Conservation (phyloP, 2,888 invertebrate genomes). For the Erannis defoliaria region DNA sequence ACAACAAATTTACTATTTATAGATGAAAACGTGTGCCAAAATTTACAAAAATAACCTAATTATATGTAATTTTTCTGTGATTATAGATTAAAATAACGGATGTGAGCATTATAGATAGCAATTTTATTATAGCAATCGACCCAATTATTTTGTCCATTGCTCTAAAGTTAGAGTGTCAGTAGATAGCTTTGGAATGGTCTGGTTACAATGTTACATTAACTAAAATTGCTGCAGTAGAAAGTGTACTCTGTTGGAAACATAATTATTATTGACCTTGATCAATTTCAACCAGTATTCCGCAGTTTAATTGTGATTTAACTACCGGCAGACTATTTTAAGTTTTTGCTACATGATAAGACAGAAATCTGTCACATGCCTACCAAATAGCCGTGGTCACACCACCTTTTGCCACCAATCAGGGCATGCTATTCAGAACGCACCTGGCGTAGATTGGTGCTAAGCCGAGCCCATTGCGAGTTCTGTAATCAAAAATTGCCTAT, state of each 20-base stretch:
- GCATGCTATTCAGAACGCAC: conserved; percentile 15
- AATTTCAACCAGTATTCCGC: too few relatives aligned
- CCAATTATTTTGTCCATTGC: neutral
- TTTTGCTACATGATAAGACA: conserved; percentile 14
- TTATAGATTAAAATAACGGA: conserved; percentile 2
- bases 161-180: neutral
- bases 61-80: neutral
- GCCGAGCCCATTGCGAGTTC: conserved; percentile 9
- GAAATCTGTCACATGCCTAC: conserved; percentile 13
- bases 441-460: conserved; percentile 13
- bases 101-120: neutral
- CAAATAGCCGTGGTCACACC: conserved; percentile 61
- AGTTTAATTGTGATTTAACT: neutral
- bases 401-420: conserved; percentile 64
- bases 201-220: neutral
- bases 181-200: conserved; percentile 6
- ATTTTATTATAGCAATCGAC: neutral
- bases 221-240: conserved; percentile 16
- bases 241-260: neutral
- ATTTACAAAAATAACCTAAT: neutral
- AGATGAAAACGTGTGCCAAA: neutral
- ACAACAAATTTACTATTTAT: neutral
- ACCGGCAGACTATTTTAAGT: conserved; percentile 6
- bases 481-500: neutral
- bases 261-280: neutral